Evolutionary conservation across 2,797 vertebrate species (phyloP).

Genomic region (Chelon auratus): DNA sequence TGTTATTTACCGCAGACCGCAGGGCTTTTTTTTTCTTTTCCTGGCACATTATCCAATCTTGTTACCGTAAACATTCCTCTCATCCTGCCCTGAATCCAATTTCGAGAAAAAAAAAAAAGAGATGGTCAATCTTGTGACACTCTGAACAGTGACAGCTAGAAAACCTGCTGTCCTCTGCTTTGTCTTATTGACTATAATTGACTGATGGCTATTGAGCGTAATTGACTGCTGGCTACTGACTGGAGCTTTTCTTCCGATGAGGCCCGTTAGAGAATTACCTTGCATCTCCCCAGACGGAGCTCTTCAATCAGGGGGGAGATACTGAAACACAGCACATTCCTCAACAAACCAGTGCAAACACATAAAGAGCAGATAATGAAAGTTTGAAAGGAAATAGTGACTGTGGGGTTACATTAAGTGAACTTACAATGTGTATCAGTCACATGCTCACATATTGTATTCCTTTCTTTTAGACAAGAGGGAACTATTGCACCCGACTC

Average conservation of each 20-base stretch:
- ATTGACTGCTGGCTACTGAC: slow-evolving; percentile 60
- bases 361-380: slow-evolving; percentile 19
- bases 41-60: slow-evolving; percentile 27
- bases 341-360: slow-evolving; percentile 35
- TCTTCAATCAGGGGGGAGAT: slow-evolving; percentile 32
- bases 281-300: slow-evolving; percentile 34
- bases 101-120: slow-evolving; percentile 10
- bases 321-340: slow-evolving; percentile 58
- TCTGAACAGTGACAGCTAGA: slow-evolving; percentile 45
- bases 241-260: slow-evolving; percentile 33
- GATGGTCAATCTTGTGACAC: slow-evolving; percentile 54
- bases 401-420: not conserved
- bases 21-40: slow-evolving; percentile 26
- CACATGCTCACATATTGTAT: not conserved
- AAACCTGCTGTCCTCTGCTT: slow-evolving; percentile 44
- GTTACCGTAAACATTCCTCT: slow-evolving; percentile 46
- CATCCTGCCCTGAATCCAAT: slow-evolving; percentile 46
- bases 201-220: slow-evolving; percentile 59
- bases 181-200: slow-evolving; percentile 61
- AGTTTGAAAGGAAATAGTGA: slow-evolving; percentile 1
- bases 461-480: slow-evolving; percentile 20
- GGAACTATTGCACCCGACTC: not conserved
- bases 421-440: not conserved
- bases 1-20: slow-evolving; percentile 20
- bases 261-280: slow-evolving; percentile 69